Evolutionary conservation across 2,888 invertebrate genomes (phyloP).

Genomic region (Harmothoe impar): DNA sequence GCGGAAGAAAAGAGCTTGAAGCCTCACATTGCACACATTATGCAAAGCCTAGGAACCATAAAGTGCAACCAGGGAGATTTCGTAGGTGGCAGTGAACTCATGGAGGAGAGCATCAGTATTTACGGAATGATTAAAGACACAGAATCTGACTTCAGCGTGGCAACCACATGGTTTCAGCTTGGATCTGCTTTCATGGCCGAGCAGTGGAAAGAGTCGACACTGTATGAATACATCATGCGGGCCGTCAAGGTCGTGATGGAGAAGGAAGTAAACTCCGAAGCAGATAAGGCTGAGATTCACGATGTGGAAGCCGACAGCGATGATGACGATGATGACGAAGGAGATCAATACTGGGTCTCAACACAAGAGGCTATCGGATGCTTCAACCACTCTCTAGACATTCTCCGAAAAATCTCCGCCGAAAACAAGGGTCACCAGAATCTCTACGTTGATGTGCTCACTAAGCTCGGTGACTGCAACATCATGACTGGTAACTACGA

Average conservation of each 20-base stretch:
- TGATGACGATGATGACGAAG: constrained; percentile 62
- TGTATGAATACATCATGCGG: constrained; percentile 79
- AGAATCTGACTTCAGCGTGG: constrained; percentile 77
- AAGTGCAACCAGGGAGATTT: constrained; percentile 76
- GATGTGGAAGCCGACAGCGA: constrained; percentile 62
- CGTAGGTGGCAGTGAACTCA: constrained; percentile 77
- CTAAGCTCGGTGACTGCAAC: constrained; percentile 81
- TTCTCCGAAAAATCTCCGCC: constrained; percentile 73
- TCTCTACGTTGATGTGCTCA: constrained; percentile 72
- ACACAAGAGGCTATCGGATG: constrained; percentile 81
- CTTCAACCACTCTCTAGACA: constrained; percentile 78
- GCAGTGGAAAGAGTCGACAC: constrained; percentile 76
- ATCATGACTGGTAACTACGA: constrained; percentile 81
- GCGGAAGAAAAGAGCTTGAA: neutral
- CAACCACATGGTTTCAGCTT: constrained; percentile 78
- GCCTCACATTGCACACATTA: constrained; percentile 60
- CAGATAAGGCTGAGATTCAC: neutral
- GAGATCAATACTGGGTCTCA: constrained; percentile 73
- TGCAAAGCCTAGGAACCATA: constrained; percentile 64
- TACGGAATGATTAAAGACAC: constrained; percentile 77
- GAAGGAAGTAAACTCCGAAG: constrained; percentile 67
- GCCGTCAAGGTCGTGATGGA: constrained; percentile 71
- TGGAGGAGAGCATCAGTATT: constrained; percentile 78
- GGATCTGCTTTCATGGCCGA: constrained; percentile 81
- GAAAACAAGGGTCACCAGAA: constrained; percentile 49